A percentile compares a stretch with the other conserved stretches of the same genome.
phyloP scores from a whole-genome alignment of 2,113 vertebrate genomes.

The Bos taurus region DNA sequence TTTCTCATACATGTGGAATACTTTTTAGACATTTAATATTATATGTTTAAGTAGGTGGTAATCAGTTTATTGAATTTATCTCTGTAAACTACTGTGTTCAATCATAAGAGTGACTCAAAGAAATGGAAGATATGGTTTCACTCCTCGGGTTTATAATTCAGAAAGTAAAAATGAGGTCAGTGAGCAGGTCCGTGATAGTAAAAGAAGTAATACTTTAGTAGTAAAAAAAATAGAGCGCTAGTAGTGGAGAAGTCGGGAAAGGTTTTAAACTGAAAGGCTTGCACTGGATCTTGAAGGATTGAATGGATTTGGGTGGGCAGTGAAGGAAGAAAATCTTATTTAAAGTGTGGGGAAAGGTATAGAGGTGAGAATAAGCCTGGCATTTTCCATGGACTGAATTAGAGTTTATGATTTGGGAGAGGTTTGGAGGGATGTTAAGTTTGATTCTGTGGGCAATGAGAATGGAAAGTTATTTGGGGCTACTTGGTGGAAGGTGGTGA shows the following conservation, averaged over 20 bases:
- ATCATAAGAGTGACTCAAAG: neutral
- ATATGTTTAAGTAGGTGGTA: neutral
- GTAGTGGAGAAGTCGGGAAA: neutral
- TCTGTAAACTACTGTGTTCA: neutral
- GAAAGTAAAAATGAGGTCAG: neutral
- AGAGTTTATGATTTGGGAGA: neutral
- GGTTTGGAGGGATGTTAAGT: neutral
- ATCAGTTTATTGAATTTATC: slow-evolving; percentile 3
- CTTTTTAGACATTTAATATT: neutral
- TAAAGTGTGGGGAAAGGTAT: neutral
- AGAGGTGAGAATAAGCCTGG: neutral
- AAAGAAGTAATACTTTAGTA: neutral
- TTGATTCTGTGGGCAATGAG: neutral
- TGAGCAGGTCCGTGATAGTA: neutral
- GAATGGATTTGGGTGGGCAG: neutral
- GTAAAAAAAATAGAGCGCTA: neutral
- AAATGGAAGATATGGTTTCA: neutral
- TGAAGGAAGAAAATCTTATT: neutral
- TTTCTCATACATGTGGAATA: neutral
- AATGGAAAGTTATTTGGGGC: neutral
- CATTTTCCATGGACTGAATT: neutral
- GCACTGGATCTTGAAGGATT: neutral
- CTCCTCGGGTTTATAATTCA: neutral
- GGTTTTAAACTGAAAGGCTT: neutral
- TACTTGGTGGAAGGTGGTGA: neutral